Evolutionary conservation across 2,113 vertebrate genomes (phyloP).

Genomic region (Garra rufa): DNA sequence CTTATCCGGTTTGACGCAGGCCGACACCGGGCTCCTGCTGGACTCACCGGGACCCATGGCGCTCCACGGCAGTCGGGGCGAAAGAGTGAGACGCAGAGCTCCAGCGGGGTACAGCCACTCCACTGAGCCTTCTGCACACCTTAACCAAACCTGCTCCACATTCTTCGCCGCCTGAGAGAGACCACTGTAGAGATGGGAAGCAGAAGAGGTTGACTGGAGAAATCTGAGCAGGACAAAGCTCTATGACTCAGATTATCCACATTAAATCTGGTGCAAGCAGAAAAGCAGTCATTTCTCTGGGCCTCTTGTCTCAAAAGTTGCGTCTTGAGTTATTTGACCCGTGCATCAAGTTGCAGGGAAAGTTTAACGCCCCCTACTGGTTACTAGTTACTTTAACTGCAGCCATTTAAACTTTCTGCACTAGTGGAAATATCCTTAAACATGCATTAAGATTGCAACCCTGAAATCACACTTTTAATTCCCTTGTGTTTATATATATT

Average conservation of each 20-base stretch:
- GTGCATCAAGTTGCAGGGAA: background rate
- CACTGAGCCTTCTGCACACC: conserved; percentile 85
- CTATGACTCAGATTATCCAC: background rate
- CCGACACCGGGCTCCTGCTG: conserved; percentile 73
- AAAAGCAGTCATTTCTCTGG: background rate
- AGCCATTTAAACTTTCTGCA: background rate
- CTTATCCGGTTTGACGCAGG: conserved; percentile 83
- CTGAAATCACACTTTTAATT: background rate
- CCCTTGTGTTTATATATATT: background rate
- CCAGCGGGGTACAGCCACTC: conserved; percentile 91
- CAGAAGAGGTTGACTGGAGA: background rate
- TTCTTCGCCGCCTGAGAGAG: conserved; percentile 86
- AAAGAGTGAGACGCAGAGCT: conserved; percentile 86
- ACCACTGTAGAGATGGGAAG: conserved; percentile 74
- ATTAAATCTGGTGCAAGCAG: background rate
- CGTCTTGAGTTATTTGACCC: background rate
- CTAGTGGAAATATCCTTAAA: background rate
- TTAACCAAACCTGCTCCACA: conserved; percentile 89
- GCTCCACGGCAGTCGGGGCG: conserved; percentile 79
- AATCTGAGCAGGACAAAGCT: background rate
- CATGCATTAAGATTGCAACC: background rate
- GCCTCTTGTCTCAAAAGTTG: background rate
- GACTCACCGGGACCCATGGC: conserved; percentile 64
- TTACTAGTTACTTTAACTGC: background rate
- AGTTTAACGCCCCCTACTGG: background rate